A percentile compares a stretch with the other conserved stretches of the same genome.
Conservation (phyloP, 2,113 vertebrate species). For the Copsychus sechellarum region DNA sequence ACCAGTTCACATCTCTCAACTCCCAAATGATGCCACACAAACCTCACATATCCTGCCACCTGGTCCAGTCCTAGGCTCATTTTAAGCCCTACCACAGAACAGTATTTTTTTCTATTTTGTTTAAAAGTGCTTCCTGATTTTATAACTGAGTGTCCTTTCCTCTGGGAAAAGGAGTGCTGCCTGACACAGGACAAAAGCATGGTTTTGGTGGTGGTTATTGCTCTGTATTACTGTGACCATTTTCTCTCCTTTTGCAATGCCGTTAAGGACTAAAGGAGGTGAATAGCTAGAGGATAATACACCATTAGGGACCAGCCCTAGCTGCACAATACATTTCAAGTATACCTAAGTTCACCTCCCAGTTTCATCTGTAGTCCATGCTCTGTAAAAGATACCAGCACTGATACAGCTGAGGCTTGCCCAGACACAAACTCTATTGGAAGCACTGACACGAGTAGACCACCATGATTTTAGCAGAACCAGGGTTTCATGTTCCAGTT, state of each 20-base stretch:
- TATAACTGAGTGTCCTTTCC: not conserved
- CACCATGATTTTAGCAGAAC: not conserved
- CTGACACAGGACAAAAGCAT: not conserved
- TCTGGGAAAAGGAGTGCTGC: not conserved
- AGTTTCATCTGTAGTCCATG: not conserved
- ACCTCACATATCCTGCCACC: not conserved
- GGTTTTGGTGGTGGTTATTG: not conserved
- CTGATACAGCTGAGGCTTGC: not conserved
- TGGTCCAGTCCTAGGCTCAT: not conserved
- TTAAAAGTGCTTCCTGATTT: not conserved
- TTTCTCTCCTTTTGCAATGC: not conserved
- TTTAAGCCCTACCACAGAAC: not conserved
- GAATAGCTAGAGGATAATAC: not conserved
- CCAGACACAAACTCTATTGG: not conserved
- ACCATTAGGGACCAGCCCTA: not conserved
- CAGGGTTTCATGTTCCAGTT: not conserved
- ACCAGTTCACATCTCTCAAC: not conserved
- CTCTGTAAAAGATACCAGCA: not conserved
- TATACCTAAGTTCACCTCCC: not conserved
- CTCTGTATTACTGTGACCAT: not conserved
- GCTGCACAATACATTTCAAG: not conserved
- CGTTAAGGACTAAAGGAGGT: not conserved
- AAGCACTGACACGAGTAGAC: not conserved
- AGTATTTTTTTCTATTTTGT: not conserved
- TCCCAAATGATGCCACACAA: not conserved